A percentile compares a stretch with the other conserved stretches of the same genome.
phyloP scores from a whole-genome alignment of 2,888 invertebrate genomes.

The Orchestes rusci region DNA sequence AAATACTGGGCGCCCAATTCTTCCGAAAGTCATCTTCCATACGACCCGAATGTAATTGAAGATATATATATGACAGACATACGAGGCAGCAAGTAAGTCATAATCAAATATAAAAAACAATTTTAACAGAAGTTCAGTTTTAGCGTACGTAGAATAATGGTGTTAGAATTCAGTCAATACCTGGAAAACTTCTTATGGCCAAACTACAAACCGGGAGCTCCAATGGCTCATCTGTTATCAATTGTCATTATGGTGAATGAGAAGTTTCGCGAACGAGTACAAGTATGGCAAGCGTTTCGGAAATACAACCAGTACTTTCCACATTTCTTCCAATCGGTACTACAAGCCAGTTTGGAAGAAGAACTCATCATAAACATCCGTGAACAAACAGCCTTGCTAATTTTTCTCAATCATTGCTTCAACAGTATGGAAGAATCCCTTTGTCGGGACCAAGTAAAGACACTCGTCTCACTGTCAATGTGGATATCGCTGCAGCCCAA shows the following conservation, averaged over 20 bases:
- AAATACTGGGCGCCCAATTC: constrained; percentile 92
- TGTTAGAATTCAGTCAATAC: constrained; percentile 96
- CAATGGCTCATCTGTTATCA: constrained; percentile 88
- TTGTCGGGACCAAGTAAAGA: constrained; percentile 82
- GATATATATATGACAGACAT: constrained; percentile 87
- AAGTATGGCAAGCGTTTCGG: constrained; percentile 90
- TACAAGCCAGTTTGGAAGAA: constrained; percentile 65
- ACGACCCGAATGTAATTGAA: constrained; percentile 73
- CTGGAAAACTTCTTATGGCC: constrained; percentile 97
- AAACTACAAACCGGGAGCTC: constrained; percentile 74
- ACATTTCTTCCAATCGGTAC: constrained; percentile 74
- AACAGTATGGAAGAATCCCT: constrained; percentile 95
- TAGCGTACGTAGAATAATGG: constrained; percentile 84
- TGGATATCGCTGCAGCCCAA: constrained; percentile 84
- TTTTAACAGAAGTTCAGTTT: too few relatives aligned
- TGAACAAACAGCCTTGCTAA: constrained; percentile 82
- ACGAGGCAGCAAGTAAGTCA: constrained; percentile 64
- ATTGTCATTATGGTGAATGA: constrained; percentile 99
- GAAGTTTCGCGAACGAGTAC: constrained; percentile 94
- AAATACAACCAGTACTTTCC: constrained; percentile 69
- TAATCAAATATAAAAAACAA: too few relatives aligned
- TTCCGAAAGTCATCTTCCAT: constrained; percentile 61
- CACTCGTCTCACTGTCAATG: constrained; percentile 86
- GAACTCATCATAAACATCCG: constrained; percentile 48
- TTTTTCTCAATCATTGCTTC: constrained; percentile 94